A percentile compares a stretch with the other conserved stretches of the same genome.
phyloP scores from a whole-genome alignment of 2,888 invertebrate genomes.

The Bombylius discolor region DNA sequence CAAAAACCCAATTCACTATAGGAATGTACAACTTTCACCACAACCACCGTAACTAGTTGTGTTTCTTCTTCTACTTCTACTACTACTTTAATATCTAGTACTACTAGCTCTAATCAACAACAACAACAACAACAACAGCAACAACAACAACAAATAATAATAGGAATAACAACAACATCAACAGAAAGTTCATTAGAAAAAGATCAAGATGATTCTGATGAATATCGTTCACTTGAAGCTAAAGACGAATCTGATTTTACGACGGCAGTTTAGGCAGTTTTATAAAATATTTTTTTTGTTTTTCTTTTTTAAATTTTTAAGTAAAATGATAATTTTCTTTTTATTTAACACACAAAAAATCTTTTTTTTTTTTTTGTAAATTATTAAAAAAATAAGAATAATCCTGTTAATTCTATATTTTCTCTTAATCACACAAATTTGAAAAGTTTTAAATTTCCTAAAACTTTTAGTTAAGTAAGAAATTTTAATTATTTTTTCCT shows the following conservation, averaged over 20 bases:
- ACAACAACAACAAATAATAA: not conserved
- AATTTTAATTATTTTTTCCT: too few species aligned
- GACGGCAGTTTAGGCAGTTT: not conserved
- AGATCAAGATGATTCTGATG: slow-evolving; percentile 32
- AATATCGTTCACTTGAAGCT: slow-evolving; percentile 35
- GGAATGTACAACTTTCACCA: slow-evolving; percentile 6
- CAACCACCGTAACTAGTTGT: not conserved
- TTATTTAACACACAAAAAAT: too few species aligned
- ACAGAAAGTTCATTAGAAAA: slow-evolving; percentile 15
- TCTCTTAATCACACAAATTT: too few species aligned
- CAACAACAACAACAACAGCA: too few species aligned
- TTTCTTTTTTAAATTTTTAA: too few species aligned
- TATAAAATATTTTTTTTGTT: too few species aligned
- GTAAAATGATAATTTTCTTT: too few species aligned
- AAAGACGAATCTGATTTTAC: slow-evolving; percentile 32
- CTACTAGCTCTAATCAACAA: not conserved
- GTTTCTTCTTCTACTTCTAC: slow-evolving; percentile 1
- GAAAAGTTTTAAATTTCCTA: too few species aligned
- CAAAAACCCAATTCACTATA: not conserved
- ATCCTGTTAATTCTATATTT: too few species aligned
- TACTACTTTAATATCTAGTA: slow-evolving; percentile 1
- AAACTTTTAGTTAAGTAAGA: too few species aligned
- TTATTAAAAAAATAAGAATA: too few species aligned
- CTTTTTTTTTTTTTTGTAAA: too few species aligned
- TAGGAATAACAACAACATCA: not conserved